Evolutionary conservation across 2,113 vertebrate genomes (phyloP).

Genomic region (Miniopterus natalensis): DNA sequence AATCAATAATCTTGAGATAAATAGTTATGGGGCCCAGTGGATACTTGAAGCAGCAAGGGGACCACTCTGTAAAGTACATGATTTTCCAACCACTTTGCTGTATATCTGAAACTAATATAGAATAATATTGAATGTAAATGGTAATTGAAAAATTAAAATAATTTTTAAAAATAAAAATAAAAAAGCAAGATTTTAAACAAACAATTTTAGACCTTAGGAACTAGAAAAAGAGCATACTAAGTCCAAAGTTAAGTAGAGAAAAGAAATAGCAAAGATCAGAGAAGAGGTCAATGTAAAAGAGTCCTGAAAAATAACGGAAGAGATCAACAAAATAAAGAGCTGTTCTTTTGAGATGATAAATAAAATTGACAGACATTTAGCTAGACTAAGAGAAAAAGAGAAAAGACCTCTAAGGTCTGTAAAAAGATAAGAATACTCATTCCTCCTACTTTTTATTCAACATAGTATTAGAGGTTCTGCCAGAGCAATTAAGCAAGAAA

Average conservation of each 20-base stretch:
- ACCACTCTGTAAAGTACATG: too few relatives aligned
- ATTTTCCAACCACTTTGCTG: too few relatives aligned
- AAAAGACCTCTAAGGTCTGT: neutral
- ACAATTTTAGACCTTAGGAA: neutral
- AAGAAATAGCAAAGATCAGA: neutral
- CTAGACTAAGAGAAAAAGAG: neutral
- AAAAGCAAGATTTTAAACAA: neutral
- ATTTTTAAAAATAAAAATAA: too few relatives aligned
- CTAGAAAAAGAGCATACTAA: neutral
- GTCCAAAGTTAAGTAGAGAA: neutral
- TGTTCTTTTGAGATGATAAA: neutral
- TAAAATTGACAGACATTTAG: neutral
- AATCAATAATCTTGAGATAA: too few relatives aligned
- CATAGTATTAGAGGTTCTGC: too few relatives aligned
- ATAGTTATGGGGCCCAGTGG: too few relatives aligned
- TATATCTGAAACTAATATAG: too few relatives aligned
- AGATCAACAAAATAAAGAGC: neutral
- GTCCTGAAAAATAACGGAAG: neutral
- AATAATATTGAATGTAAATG: too few relatives aligned
- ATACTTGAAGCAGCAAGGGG: too few relatives aligned
- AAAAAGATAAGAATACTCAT: neutral
- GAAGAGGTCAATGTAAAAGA: neutral
- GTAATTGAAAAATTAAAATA: too few relatives aligned
- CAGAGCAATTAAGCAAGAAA: too few relatives aligned
- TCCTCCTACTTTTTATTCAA: neutral